Evolutionary conservation across 2,113 vertebrate species (phyloP).

Genomic region (Brachypodius melanocephalos): DNA sequence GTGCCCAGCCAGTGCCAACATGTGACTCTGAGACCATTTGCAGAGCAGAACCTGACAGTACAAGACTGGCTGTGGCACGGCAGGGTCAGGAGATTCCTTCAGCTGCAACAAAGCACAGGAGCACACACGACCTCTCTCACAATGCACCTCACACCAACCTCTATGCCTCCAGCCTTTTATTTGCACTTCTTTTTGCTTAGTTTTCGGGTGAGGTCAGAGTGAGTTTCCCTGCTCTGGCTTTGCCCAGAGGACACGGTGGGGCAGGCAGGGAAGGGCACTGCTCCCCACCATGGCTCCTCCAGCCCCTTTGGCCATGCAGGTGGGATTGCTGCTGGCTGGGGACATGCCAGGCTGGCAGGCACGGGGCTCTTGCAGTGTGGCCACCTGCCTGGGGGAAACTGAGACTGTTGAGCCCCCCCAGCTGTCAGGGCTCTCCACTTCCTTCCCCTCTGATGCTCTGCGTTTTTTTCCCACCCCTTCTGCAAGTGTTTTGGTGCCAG

Average conservation of each 20-base stretch:
- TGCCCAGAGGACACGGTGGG: rapidly evolving
- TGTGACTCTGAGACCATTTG: rapidly evolving
- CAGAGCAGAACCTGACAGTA: not conserved
- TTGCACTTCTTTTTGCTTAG: not conserved
- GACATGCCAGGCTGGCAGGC: not conserved
- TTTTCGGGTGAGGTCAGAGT: not conserved
- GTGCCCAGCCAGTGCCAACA: not conserved
- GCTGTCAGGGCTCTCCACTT: rapidly evolving
- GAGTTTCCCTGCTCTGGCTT: not conserved
- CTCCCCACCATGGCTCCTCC: not conserved
- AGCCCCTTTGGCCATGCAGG: rapidly evolving
- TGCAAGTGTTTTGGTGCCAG: not conserved
- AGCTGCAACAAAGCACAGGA: not conserved
- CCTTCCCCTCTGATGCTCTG: too few relatives aligned
- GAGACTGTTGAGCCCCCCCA: not conserved
- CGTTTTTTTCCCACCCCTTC: not conserved
- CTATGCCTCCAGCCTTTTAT: not conserved
- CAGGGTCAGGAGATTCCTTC: not conserved
- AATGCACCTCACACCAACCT: not conserved
- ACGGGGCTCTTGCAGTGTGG: rapidly evolving
- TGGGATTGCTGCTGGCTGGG: rapidly evolving
- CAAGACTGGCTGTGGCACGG: rapidly evolving
- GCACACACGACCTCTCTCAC: not conserved
- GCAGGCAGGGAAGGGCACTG: not conserved
- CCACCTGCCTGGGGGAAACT: not conserved